Percentiles rank a stretch among this genome's conserved stretches.
phyloP scores from a whole-genome alignment of 2,113 vertebrate genomes.

The Sialia sialis region DNA sequence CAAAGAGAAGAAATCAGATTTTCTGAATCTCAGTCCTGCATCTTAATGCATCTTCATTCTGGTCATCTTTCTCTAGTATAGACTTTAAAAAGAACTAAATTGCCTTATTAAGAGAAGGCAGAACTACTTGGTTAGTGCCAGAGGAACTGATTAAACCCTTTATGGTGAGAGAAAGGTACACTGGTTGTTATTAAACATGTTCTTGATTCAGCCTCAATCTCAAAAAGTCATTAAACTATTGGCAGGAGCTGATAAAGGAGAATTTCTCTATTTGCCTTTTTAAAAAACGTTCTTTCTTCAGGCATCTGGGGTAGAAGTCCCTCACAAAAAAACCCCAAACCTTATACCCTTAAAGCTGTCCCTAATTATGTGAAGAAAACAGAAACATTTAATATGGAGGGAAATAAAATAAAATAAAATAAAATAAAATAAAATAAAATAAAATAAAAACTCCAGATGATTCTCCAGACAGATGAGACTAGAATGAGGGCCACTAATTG shows the following conservation, averaged over 20 bases:
- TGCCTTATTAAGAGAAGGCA: not conserved
- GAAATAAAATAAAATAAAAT: not conserved
- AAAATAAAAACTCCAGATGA: not conserved
- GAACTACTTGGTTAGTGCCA: not conserved
- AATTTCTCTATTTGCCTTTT: not conserved
- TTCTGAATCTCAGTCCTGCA: not conserved
- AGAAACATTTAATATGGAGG: not conserved
- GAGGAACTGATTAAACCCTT: not conserved
- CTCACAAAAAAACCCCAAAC: not conserved
- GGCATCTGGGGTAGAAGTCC: not conserved
- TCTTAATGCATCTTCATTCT: not conserved
- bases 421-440: no score
- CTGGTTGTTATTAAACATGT: not conserved
- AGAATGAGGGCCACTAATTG: not conserved
- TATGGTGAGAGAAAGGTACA: not conserved
- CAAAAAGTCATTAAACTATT: not conserved
- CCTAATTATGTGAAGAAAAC: not conserved
- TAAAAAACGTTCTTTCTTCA: not conserved
- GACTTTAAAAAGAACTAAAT: not conserved
- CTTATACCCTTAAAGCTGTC: not conserved
- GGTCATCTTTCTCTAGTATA: not conserved
- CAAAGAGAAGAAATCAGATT: not conserved
- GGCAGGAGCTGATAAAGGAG: not conserved
- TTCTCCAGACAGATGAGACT: not conserved
- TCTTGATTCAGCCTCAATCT: not conserved